phyloP scores from a whole-genome alignment of 2,797 vertebrate species.

The Clarias pachynema region DNA sequence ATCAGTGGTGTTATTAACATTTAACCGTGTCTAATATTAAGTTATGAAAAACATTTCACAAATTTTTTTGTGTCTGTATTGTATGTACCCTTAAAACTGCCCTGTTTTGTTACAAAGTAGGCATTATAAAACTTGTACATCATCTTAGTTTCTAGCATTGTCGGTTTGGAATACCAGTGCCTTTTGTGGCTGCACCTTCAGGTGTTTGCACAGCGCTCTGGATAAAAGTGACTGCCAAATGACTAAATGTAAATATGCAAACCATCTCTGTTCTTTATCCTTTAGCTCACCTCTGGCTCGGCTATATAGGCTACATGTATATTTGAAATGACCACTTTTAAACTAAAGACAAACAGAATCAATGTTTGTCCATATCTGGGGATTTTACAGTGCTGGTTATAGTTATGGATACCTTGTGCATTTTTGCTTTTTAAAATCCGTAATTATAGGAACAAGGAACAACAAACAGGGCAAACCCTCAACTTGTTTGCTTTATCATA shows the following conservation, averaged over 20 bases:
- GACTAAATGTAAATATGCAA: slow-evolving; percentile 10
- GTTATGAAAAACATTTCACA: not conserved
- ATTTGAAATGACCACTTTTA: not conserved
- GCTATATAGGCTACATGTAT: not conserved
- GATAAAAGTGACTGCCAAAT: slow-evolving; percentile 5
- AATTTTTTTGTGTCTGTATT: too few species aligned
- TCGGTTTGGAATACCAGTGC: not conserved
- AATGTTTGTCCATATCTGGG: not conserved
- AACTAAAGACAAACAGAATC: not conserved
- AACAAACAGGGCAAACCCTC: not conserved
- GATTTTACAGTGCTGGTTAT: not conserved
- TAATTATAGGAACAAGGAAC: not conserved
- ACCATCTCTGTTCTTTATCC: not conserved
- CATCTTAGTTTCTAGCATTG: not conserved
- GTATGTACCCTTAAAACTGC: not conserved
- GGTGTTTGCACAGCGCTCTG: not conserved
- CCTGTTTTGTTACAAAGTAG: not conserved
- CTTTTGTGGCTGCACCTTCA: not conserved
- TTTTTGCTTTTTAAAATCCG: not conserved
- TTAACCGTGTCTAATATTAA: not conserved
- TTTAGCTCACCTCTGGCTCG: not conserved
- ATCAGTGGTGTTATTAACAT: too few species aligned
- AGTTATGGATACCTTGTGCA: not conserved
- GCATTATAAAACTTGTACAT: not conserved
- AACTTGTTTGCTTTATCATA: slow-evolving; percentile 13